Conservation (phyloP, 2,797 vertebrate genomes). For the Synaphobranchus kaupii region DNA sequence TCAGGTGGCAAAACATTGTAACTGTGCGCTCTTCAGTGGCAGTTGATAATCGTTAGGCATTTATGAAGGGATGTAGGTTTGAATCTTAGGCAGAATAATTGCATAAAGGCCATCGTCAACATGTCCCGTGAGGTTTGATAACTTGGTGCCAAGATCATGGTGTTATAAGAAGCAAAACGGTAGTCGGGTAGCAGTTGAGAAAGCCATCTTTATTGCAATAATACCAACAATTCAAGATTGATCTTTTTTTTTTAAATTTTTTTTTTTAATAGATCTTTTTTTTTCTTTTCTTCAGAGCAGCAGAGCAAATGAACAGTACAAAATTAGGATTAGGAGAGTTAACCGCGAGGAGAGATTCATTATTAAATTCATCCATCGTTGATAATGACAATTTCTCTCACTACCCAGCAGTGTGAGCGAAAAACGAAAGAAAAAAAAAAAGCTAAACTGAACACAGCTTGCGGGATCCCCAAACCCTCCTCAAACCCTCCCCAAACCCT, state of each 20-base stretch:
- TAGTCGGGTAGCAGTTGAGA: conserved; percentile 60
- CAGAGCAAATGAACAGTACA: conserved; percentile 59
- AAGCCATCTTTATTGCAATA: conserved; percentile 79
- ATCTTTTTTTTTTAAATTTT: conserved; percentile 54
- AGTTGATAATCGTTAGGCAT: neutral
- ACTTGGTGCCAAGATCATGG: neutral
- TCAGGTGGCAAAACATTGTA: conserved; percentile 37
- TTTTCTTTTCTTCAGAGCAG: conserved; percentile 62
- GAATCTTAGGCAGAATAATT: neutral
- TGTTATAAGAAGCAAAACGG: neutral
- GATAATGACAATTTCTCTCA: conserved; percentile 68
- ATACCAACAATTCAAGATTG: conserved; percentile 69
- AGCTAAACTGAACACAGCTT: conserved; percentile 61
- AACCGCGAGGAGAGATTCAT: conserved; percentile 47
- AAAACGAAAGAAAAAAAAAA: conserved; percentile 65
- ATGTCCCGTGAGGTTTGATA: neutral
- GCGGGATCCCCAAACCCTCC: conserved; percentile 19
- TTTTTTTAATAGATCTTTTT: conserved; percentile 57
- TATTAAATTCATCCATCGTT: conserved; percentile 44
- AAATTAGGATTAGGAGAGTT: conserved; percentile 49
- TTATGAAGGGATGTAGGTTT: neutral
- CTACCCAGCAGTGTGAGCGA: conserved; percentile 78
- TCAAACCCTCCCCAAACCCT: neutral
- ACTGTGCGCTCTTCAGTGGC: neutral
- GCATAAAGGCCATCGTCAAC: neutral